phyloP scores from a whole-genome alignment of 2,888 invertebrate species.

The Agrotis segetum region DNA sequence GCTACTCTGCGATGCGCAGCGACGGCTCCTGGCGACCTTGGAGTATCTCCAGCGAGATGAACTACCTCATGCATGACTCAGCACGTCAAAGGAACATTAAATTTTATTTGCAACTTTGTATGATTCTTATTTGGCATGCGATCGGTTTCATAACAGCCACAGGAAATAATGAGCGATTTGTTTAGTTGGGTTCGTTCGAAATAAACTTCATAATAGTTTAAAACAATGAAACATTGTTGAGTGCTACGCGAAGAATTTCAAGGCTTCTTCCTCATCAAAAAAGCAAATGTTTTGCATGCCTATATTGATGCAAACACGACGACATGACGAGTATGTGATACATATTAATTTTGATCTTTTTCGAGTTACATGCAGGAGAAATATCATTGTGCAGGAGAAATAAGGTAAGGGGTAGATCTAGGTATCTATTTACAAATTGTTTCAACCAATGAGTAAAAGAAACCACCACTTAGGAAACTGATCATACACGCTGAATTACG shows the following conservation, averaged over 20 bases:
- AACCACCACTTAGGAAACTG: background rate
- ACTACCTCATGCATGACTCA: conserved; percentile 49
- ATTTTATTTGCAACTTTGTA: conserved; percentile 66
- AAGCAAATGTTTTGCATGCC: conserved; percentile 24
- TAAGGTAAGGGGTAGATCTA: too few species aligned
- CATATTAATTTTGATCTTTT: too few species aligned
- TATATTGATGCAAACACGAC: conserved; percentile 4
- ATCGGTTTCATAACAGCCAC: conserved; percentile 60
- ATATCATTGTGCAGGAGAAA: too few species aligned
- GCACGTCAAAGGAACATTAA: conserved; percentile 50
- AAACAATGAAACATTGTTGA: conserved; percentile 61
- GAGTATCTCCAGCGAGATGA: conserved; percentile 42
- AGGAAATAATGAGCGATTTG: conserved; percentile 63
- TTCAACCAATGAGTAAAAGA: background rate
- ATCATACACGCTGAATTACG: background rate
- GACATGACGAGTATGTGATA: too few species aligned
- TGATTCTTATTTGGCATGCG: conserved; percentile 48
- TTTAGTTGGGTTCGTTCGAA: conserved; percentile 54
- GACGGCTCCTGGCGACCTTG: conserved; percentile 71
- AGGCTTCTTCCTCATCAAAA: conserved; percentile 28
- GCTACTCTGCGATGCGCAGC: conserved; percentile 62
- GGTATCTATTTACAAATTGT: background rate
- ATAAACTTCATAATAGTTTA: conserved; percentile 63
- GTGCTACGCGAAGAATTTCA: conserved; percentile 21
- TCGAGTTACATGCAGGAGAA: too few species aligned